phyloP scores from a whole-genome alignment of 2,797 vertebrate genomes.

The Falco rusticolus region DNA sequence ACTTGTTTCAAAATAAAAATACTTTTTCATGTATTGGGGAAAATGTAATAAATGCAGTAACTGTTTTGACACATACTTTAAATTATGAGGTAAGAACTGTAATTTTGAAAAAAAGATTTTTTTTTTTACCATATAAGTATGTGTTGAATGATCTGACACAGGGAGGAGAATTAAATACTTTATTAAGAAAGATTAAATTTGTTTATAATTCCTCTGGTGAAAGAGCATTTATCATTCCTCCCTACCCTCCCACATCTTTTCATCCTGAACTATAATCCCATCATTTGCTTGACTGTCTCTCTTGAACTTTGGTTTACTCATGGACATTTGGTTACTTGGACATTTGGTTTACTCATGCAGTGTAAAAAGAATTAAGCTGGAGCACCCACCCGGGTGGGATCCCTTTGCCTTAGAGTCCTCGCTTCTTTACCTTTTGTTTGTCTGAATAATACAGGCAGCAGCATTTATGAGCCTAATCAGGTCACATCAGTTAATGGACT shows the following conservation, averaged over 20 bases:
- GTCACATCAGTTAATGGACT: not conserved
- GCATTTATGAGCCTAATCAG: not conserved
- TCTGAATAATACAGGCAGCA: not conserved
- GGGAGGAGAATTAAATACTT: not conserved
- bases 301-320: not conserved
- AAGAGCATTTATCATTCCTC: not conserved
- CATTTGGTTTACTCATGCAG: not conserved
- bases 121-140: not conserved
- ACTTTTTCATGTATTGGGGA: not conserved
- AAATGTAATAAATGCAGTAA: not conserved
- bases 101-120: not conserved
- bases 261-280: slow-evolving; percentile 4
- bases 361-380: not conserved
- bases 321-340: too few species aligned
- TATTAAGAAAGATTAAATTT: slow-evolving; percentile 6
- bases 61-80: not conserved
- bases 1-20: not conserved
- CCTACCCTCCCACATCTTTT: not conserved
- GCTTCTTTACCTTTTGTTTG: not conserved
- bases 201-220: slow-evolving; percentile 16
- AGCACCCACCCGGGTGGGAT: not conserved
- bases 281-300: not conserved
- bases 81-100: not conserved
- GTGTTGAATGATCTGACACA: not conserved
- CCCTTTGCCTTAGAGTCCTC: not conserved